A percentile compares a stretch with the other conserved stretches of the same genome.
Evolutionary conservation across 2,888 invertebrate genomes (phyloP).

Genomic region (Crematogaster levior): DNA sequence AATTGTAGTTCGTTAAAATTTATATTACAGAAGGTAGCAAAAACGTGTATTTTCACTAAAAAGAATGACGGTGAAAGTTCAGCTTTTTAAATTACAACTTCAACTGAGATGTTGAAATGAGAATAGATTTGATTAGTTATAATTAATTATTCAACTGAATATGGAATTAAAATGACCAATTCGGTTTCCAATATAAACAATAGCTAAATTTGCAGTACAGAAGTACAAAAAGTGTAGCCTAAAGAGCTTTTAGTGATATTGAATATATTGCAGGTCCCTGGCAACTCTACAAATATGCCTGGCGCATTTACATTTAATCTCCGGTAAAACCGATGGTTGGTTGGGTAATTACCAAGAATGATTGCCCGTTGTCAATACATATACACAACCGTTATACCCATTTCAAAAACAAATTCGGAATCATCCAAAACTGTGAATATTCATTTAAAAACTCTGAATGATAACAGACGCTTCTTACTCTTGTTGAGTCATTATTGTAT

Average conservation of each 20-base stretch:
- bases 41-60: not conserved
- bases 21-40: not conserved
- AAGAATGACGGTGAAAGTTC: not conserved
- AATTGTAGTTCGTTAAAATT: not conserved
- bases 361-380: constrained; percentile 67
- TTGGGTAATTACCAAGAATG: constrained; percentile 70
- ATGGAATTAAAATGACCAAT: not conserved
- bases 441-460: constrained; percentile 22
- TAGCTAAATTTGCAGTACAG: not conserved
- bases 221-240: constrained; percentile 14
- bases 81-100: not conserved
- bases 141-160: not conserved
- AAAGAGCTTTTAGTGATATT: constrained; percentile 34
- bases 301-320: constrained; percentile 64
- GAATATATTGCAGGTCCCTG: constrained; percentile 35
- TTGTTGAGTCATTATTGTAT: not conserved
- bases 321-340: constrained; percentile 70
- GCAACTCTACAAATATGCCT: constrained; percentile 51
- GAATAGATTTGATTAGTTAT: not conserved
- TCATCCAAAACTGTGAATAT: constrained; percentile 21
- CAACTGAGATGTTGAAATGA: not conserved
- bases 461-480: not conserved
- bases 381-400: constrained; percentile 39
- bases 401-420: constrained; percentile 53
- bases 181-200: not conserved